Conservation (phyloP, 2,888 invertebrate species). For the Tetropium fuscum region DNA sequence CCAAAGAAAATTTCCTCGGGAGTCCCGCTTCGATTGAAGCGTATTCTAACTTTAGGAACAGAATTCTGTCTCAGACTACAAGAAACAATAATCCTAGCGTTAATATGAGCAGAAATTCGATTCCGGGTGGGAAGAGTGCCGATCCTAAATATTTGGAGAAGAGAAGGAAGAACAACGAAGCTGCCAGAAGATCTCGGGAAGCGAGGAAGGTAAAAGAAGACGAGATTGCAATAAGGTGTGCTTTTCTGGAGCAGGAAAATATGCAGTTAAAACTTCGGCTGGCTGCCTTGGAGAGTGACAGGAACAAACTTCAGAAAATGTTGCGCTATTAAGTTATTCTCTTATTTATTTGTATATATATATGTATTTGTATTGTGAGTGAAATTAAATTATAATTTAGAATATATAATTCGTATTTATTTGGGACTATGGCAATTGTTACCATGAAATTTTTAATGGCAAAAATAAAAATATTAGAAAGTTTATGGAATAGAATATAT, state of each 20-base stretch:
- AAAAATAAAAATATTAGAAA: too few species aligned
- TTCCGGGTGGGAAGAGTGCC: constrained; percentile 38
- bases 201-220: constrained; percentile 91
- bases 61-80: constrained; percentile 77
- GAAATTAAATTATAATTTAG: too few species aligned
- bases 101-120: constrained; percentile 72
- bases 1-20: neutral
- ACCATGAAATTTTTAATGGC: too few species aligned
- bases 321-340: too few species aligned
- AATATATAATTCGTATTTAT: too few species aligned
- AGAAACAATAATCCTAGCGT: constrained; percentile 70
- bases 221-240: constrained; percentile 88
- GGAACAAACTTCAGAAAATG: too few species aligned
- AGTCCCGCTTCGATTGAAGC: constrained; percentile 70
- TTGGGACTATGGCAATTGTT: too few species aligned
- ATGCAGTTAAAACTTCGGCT: constrained; percentile 39
- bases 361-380: too few species aligned
- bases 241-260: constrained; percentile 74
- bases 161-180: constrained; percentile 91
- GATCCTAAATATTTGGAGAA: constrained; percentile 90
- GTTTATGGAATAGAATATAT: too few species aligned
- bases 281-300: constrained; percentile 46
- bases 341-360: too few species aligned
- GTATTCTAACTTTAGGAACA: constrained; percentile 77
- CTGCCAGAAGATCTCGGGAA: constrained; percentile 94